Base-by-base conservation (phyloP, 2,888 invertebrate genomes). In the Cephus spinipes region DNA sequence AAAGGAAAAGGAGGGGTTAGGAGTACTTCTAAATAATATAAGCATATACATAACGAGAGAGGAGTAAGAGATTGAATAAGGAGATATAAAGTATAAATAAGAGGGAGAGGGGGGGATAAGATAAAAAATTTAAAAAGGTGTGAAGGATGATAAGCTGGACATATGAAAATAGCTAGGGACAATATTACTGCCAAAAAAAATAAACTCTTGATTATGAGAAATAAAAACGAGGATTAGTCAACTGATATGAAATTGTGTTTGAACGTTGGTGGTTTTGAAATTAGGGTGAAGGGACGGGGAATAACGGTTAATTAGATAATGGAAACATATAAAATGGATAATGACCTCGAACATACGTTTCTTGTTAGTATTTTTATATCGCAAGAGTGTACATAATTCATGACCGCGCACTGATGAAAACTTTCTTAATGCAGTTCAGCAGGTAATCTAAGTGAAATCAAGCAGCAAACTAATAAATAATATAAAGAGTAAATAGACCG, bases 161-260 rank as follows among this genome's bases (percentile, higher is more conserved):
- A 79, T 76, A 83, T 81, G 85, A 82, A 81, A 86, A 86, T 88
- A 89, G 89, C 85, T 90, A 89, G 89, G 88, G 91, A 91, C 90
- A 91, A 91, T 91, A 91, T 88, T 89, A 91, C 90, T 91, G 91
- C 91, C 91, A n/a, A 91, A 91, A 91, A 36, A 36, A 91, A 91
- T 4, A 36, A 36, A 36, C 36, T 36, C 87, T 90, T 82, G 87
- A 89, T 87, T 88, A 87, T 87, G 86, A 86, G 12, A 15, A 36
- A 15, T 36, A 36, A 12, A 36, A 36, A 12, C 36, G 36, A 36
- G 36, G 36, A 87, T 87, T 89, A 89, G 86, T 88, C 87, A 85
- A 89, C 85, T 88, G 87, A 86, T 86, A 36, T 4, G 36, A 36
- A 15, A 36, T 36, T 36, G 36, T 4, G 36, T 36, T 36, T 36